Evolutionary conservation across 2,888 invertebrate genomes (phyloP).

Genomic region (Andrena camellia): DNA sequence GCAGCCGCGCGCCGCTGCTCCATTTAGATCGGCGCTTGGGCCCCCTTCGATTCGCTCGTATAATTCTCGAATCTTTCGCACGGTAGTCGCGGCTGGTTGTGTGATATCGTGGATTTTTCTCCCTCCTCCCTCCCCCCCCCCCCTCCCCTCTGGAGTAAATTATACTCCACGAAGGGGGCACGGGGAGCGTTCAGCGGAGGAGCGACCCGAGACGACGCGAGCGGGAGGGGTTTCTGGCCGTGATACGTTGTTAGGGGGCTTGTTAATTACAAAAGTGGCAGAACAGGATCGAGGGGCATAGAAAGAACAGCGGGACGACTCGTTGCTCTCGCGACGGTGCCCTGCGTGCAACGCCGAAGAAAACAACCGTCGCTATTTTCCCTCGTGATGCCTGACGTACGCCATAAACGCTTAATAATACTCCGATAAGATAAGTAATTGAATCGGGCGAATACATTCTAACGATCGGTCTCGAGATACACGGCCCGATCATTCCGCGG

Average conservation of each 20-base stretch:
- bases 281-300: slow-evolving; percentile 65
- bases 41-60: slow-evolving; percentile 41
- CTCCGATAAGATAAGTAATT: slow-evolving; percentile 56
- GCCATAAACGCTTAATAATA: slow-evolving; percentile 47
- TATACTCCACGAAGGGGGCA: slow-evolving; percentile 57
- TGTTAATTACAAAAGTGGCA: slow-evolving; percentile 74
- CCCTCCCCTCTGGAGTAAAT: slow-evolving; percentile 49
- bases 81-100: slow-evolving; percentile 44
- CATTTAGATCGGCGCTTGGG: slow-evolving; percentile 36
- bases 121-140: background rate
- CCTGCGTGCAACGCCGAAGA: background rate
- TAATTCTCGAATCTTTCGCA: slow-evolving; percentile 54
- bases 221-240: slow-evolving; percentile 41
- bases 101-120: slow-evolving; percentile 59
- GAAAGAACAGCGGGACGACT: slow-evolving; percentile 12
- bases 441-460: slow-evolving; percentile 41
- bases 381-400: background rate
- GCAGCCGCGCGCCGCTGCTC: background rate
- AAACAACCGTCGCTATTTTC: slow-evolving; percentile 20
- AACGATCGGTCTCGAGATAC: slow-evolving; percentile 18
- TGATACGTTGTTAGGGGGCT: slow-evolving; percentile 70
- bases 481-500: slow-evolving; percentile 16
- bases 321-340: slow-evolving; percentile 27
- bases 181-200: slow-evolving; percentile 53
- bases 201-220: slow-evolving; percentile 9